Conservation (phyloP, 2,797 vertebrate species). For the Notoglanidium macrostoma region DNA sequence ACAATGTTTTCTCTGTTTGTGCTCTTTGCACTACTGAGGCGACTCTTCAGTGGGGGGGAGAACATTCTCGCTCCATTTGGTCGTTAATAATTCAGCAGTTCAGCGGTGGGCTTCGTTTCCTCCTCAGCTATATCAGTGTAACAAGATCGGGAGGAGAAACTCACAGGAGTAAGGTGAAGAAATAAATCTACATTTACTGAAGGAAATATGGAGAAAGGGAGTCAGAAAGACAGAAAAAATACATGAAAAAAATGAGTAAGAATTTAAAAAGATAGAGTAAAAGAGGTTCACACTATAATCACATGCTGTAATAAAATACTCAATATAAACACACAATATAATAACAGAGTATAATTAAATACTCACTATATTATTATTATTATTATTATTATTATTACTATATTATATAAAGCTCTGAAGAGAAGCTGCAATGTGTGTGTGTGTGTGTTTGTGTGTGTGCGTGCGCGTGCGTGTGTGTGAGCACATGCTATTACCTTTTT, state of each 20-base stretch:
- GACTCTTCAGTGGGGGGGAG: slow-evolving; percentile 43
- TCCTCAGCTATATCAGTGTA: slow-evolving; percentile 24
- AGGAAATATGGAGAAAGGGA: slow-evolving; percentile 8
- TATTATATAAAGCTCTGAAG: neutral
- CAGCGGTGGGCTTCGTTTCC: slow-evolving; percentile 44
- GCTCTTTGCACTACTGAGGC: slow-evolving; percentile 32
- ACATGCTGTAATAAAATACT: neutral
- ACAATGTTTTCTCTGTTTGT: slow-evolving; percentile 17
- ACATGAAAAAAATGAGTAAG: neutral
- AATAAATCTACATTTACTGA: slow-evolving; percentile 4
- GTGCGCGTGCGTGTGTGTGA: neutral
- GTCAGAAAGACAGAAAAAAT: neutral
- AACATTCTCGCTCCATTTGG: slow-evolving; percentile 25
- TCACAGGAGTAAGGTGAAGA: slow-evolving; percentile 5
- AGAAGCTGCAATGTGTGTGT: neutral
- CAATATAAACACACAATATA: neutral
- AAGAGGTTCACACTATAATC: neutral
- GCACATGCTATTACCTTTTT: slow-evolving; percentile 3
- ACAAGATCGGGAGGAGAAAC: slow-evolving; percentile 25
- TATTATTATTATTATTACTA: neutral
- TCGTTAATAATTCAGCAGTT: slow-evolving; percentile 59
- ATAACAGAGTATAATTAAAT: neutral
- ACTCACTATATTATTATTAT: neutral
- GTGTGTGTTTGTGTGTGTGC: neutral
- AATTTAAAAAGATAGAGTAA: neutral